Percentiles rank a stretch among this genome's conserved stretches.
Conservation (phyloP, 2,888 invertebrate genomes). For the Eupithecia pulchellata region DNA sequence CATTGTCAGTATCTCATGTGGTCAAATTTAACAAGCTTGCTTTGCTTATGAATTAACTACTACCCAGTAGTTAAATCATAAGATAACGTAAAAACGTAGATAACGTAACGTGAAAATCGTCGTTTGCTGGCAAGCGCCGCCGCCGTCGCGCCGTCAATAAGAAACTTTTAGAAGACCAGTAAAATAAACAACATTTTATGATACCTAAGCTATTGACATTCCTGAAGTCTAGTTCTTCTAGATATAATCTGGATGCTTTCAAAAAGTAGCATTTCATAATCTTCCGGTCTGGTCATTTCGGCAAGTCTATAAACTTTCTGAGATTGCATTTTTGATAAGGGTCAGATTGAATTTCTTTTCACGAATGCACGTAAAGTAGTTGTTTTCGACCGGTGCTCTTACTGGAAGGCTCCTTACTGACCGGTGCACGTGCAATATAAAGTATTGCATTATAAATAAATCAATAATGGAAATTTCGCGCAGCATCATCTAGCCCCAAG, state of each 20-base stretch:
- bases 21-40: slow-evolving; percentile 23
- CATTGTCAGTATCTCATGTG: slow-evolving; percentile 39
- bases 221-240: slow-evolving; percentile 21
- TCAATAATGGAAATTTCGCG: too few relatives aligned
- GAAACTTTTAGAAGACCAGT: neutral
- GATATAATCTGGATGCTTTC: slow-evolving; percentile 15
- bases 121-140: neutral
- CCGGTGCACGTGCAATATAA: too few relatives aligned
- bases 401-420: neutral
- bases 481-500: too few relatives aligned
- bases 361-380: slow-evolving; percentile 3
- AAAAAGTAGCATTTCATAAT: slow-evolving; percentile 24
- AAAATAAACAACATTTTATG: neutral
- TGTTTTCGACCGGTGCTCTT: neutral
- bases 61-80: neutral
- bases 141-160: too few relatives aligned
- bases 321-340: slow-evolving; percentile 25
- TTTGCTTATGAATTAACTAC: too few relatives aligned
- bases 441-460: too few relatives aligned
- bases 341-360: slow-evolving; percentile 6
- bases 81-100: too few relatives aligned
- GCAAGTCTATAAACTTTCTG: slow-evolving; percentile 47
- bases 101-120: neutral
- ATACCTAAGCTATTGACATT: neutral
- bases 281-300: slow-evolving; percentile 29